Percentiles rank a stretch among this genome's conserved stretches.
Evolutionary conservation across 1,140 invertebrate species (phyloP).

Genomic region (Periplaneta americana): DNA sequence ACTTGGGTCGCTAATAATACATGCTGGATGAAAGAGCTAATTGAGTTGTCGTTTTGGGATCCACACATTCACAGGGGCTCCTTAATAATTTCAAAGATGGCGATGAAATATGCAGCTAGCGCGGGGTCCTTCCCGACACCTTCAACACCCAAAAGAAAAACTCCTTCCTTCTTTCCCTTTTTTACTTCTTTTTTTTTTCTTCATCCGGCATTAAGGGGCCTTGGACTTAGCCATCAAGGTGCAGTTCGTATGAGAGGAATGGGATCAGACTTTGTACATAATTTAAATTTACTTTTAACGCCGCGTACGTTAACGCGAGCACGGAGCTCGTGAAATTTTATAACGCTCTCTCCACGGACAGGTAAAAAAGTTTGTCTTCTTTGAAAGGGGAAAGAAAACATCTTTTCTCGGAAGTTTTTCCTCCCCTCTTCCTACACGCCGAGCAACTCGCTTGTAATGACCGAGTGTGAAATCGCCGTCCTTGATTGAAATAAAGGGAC

Average conservation of each 20-base stretch:
- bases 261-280: slow-evolving; percentile 15
- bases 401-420: background rate
- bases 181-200: background rate
- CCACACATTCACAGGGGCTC: slow-evolving; percentile 11
- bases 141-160: background rate
- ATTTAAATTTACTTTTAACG: slow-evolving; percentile 21
- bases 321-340: slow-evolving; percentile 18
- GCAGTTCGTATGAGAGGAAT: background rate
- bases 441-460: background rate
- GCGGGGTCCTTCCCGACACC: slow-evolving; percentile 10
- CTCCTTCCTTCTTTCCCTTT: background rate
- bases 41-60: slow-evolving; percentile 17
- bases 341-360: slow-evolving; percentile 15
- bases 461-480: background rate
- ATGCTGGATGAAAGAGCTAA: slow-evolving; percentile 17
- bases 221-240: slow-evolving; percentile 8
- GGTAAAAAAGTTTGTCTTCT: slow-evolving; percentile 19
- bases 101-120: slow-evolving; percentile 17
- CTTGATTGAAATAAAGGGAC: background rate
- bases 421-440: background rate
- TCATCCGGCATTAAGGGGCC: slow-evolving; percentile 12
- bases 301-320: slow-evolving; percentile 15
- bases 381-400: background rate
- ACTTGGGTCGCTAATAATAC: slow-evolving; percentile 12
- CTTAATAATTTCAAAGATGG: slow-evolving; percentile 14